A percentile compares a stretch with the other conserved stretches of the same genome.
Conservation (phyloP, 2,888 invertebrate species). For the Stegophylla sp. region DNA sequence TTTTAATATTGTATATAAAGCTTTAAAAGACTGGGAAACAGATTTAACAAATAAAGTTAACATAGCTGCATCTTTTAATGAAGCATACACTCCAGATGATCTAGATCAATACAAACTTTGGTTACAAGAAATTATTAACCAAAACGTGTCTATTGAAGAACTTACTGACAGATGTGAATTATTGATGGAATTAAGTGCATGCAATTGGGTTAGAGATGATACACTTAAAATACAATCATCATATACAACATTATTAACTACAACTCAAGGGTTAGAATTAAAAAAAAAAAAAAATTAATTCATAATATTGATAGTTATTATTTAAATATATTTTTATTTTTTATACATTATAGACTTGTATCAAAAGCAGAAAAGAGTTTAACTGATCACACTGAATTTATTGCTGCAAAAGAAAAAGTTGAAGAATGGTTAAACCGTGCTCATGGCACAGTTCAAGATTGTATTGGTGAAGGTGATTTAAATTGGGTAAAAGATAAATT, state of each 20-base stretch:
- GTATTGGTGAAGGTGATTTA: conserved; percentile 81
- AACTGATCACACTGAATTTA: conserved; percentile 88
- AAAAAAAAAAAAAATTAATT: too few species aligned
- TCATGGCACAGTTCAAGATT: conserved; percentile 81
- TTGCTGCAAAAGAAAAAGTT: conserved; percentile 83
- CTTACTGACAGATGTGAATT: conserved; percentile 86
- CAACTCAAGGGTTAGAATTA: conserved; percentile 71
- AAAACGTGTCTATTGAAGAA: conserved; percentile 81
- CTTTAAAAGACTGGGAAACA: conserved; percentile 78
- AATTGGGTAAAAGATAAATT: conserved; percentile 80
- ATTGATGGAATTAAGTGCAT: conserved; percentile 84
- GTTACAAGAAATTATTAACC: conserved; percentile 76
- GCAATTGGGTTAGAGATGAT: conserved; percentile 83
- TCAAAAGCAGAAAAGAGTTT: conserved; percentile 88
- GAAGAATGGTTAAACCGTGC: conserved; percentile 84
- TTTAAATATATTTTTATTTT: conserved; percentile 39
- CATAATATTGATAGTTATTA: not conserved
- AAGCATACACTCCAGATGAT: conserved; percentile 79
- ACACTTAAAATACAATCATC: conserved; percentile 83
- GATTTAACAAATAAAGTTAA: conserved; percentile 74
- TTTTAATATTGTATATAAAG: conserved; percentile 76
- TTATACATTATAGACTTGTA: conserved; percentile 68
- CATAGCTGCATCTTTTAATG: conserved; percentile 64
- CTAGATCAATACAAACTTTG: conserved; percentile 77
- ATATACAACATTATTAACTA: conserved; percentile 80